phyloP scores from a whole-genome alignment of 2,113 vertebrate genomes.

The Triplophysa tibetana region DNA sequence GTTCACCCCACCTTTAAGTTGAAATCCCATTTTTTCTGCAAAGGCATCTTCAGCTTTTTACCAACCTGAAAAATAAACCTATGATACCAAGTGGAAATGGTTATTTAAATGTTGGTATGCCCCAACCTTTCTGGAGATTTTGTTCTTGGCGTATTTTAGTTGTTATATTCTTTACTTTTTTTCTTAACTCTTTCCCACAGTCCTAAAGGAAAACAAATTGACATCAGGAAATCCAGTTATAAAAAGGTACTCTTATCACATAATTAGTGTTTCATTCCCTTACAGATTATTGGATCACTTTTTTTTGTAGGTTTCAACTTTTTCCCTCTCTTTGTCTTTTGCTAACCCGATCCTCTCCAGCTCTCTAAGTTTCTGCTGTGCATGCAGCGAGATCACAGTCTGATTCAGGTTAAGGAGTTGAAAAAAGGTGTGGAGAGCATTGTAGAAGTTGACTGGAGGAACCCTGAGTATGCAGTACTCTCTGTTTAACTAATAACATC shows the following conservation, averaged over 20 bases:
- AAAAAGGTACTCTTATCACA: constrained; percentile 84
- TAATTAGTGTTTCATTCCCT: background rate
- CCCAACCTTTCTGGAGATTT: no score
- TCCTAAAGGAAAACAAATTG: constrained; percentile 87
- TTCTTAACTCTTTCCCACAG: constrained; percentile 67
- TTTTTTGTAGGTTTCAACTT: background rate
- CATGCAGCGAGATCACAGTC: constrained; percentile 85
- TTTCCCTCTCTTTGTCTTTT: background rate
- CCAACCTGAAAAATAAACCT: no score
- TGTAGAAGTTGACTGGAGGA: constrained; percentile 91
- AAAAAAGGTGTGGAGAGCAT: constrained; percentile 95
- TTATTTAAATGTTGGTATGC: no score
- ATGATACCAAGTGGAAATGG: no score
- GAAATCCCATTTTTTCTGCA: no score
- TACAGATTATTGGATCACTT: background rate
- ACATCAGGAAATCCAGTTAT: constrained; percentile 96
- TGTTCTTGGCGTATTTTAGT: no score
- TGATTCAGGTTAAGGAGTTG: constrained; percentile 90
- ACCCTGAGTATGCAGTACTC: constrained; percentile 78
- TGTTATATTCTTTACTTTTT: background rate
- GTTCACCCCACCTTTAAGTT: no score
- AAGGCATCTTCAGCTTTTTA: no score
- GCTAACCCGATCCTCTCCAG: constrained; percentile 62
- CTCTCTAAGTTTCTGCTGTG: constrained; percentile 92
- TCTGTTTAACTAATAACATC: background rate